Evolutionary conservation across 92 coral and sea anemone genomes (phyloP), one percentile per base, ranked within the genome.

Genomic region (Heteractis magnifica): DNA sequence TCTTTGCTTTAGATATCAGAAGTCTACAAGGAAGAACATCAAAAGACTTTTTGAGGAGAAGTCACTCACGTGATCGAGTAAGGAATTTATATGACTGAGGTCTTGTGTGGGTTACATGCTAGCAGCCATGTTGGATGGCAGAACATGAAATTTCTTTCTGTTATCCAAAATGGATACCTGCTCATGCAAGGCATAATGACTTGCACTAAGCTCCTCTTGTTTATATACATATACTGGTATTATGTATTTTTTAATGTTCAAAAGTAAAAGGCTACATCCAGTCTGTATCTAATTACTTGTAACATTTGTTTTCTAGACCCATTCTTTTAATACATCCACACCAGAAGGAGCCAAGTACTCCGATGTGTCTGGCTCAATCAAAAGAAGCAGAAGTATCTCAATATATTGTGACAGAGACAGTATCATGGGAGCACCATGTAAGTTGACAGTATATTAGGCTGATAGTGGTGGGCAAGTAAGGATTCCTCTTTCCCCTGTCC

Each of bases 381-480:
- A 86, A 50, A 75, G 86, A 65, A 86, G 89, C 70, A 86, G 89
- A 49, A 86, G 89, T 73, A 79, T 85, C 49, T 85, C 88, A 56
- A 85, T 85, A 23, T 85, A 85, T 59, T 79, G 88, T 85, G 88
- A 80, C 68, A 65, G 41, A 52, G 87, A 84, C 71, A 84, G 10
- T 19, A 56, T 84, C 52, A 52, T 72, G 85, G 85, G 85, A 23
- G 49, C 73, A 64, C 87, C 87, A 50, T 84, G 85, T 86, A 86
- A 86, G 80, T 86, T 77, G 15, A 68, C 19, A 68, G 21, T 6
- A 4, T 26, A n/a, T 68, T 11, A 20, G 5, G 12, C 41, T 21
- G 19, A 19, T 59, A 9, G 0, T 34, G 44, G 44, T 34, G 44
- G 44, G 44, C 44, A 34, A 26, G 26, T 26, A 26, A 2, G 44